Evolutionary conservation across 2,797 vertebrate species (phyloP).

Genomic region (Xiphophorus birchmanni): DNA sequence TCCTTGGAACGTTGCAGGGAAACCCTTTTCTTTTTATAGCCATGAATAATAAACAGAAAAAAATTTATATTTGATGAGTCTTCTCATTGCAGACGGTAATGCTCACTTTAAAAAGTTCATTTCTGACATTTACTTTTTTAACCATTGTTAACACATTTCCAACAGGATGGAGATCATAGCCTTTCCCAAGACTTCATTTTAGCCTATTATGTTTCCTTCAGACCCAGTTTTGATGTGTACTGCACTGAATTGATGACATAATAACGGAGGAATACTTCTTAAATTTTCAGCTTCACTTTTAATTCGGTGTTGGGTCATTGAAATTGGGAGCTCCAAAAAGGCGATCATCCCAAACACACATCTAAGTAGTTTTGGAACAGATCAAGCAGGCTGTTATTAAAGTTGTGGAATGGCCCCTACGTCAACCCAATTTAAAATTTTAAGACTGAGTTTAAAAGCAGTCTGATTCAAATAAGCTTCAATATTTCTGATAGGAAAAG

Average conservation of each 20-base stretch:
- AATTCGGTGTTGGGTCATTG: neutral
- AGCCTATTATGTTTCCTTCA: too few relatives aligned
- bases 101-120: neutral
- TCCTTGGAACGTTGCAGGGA: neutral
- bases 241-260: neutral
- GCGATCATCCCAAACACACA: neutral
- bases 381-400: too few relatives aligned
- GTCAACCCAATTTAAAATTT: neutral
- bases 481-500: neutral
- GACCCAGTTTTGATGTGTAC: neutral
- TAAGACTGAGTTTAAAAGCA: neutral
- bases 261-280: neutral
- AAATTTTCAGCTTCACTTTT: neutral
- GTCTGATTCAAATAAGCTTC: neutral
- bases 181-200: neutral
- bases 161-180: neutral
- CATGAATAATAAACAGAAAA: too few relatives aligned
- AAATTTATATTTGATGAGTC: neutral
- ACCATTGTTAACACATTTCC: neutral
- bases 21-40: neutral
- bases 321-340: neutral
- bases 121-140: neutral
- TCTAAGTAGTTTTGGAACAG: neutral
- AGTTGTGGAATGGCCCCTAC: neutral
- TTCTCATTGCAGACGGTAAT: neutral